Conservation (phyloP, 1,140 invertebrate genomes). For the Zaprionus inermis region DNA sequence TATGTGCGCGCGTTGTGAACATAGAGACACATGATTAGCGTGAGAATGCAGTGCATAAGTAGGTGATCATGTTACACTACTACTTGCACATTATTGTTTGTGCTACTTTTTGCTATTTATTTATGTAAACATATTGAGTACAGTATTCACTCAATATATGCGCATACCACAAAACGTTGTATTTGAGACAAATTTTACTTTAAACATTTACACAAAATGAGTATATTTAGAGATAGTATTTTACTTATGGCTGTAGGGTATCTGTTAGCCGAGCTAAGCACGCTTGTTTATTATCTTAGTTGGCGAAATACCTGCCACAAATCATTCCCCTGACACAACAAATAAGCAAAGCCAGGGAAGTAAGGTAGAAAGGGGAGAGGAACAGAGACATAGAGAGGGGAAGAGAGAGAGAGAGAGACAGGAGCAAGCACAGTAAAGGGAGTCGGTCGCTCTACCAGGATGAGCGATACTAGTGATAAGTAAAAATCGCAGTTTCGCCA, state of each 20-base stretch:
- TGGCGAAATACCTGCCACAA: background rate
- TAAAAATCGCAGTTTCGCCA: background rate
- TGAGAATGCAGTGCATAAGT: no score
- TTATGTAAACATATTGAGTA: no score
- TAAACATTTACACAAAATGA: no score
- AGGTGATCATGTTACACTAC: no score
- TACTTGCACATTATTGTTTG: no score
- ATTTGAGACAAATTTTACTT: no score
- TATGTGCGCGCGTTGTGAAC: no score
- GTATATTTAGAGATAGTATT: no score
- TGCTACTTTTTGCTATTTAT: no score
- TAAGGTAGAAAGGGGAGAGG: background rate
- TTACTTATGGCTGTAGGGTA: background rate
- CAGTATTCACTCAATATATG: no score
- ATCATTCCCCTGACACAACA: background rate
- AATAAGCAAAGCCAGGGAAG: background rate
- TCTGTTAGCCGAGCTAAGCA: background rate
- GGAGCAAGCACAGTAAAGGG: background rate
- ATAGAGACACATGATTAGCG: no score
- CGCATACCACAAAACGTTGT: no score
- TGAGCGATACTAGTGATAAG: background rate
- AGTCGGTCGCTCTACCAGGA: background rate
- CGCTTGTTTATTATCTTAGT: background rate
- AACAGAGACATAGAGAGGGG: background rate
- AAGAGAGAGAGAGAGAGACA: background rate